Percentiles rank a stretch among this genome's conserved stretches.
Conservation (phyloP, 2,113 vertebrate species). For the Uropsilus gracilis region DNA sequence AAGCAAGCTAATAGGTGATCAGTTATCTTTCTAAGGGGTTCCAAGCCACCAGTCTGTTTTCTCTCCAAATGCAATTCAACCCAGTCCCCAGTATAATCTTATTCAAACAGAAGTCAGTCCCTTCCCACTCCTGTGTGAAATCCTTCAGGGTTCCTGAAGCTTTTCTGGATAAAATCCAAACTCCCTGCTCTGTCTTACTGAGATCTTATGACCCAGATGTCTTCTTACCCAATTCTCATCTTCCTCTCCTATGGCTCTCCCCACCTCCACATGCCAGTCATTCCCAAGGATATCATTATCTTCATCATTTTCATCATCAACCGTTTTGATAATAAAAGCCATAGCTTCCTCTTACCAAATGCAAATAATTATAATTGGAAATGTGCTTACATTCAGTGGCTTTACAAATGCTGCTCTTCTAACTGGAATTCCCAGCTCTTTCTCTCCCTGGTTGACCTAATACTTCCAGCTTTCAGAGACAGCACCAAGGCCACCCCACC, state of each 20-base stretch:
- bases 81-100: neutral
- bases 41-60: neutral
- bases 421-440: neutral
- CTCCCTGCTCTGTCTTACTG: neutral
- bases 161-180: neutral
- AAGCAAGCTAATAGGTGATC: neutral
- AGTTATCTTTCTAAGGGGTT: neutral
- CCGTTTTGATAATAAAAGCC: neutral
- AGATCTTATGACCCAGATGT: neutral
- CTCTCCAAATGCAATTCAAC: neutral
- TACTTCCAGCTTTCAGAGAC: rapidly evolving
- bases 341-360: neutral
- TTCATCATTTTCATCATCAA: neutral
- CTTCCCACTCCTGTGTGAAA: neutral
- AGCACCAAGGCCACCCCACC: neutral
- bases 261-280: neutral
- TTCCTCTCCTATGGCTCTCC: neutral
- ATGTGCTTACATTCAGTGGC: neutral
- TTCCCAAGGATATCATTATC: neutral
- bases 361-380: neutral
- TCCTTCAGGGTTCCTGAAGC: neutral
- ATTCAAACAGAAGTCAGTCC: neutral
- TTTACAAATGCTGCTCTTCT: neutral
- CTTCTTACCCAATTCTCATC: neutral
- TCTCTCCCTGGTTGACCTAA: neutral